Conservation (phyloP, 64 coral and sea anemone species). For the Pachyseris speciosa region DNA sequence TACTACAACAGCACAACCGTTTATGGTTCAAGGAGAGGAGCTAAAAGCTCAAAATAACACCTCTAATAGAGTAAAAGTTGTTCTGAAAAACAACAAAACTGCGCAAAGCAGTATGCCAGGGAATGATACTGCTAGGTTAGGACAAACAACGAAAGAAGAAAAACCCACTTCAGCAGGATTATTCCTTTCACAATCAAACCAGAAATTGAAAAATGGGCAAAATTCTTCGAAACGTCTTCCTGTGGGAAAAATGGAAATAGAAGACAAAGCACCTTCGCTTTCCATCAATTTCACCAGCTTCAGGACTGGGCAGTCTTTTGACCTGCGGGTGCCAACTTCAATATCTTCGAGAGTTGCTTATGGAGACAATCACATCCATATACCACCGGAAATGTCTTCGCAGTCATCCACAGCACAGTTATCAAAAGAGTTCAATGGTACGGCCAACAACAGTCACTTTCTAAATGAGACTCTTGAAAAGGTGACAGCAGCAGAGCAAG, state of each 20-base stretch:
- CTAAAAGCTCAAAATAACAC: neutral
- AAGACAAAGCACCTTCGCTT: constrained; percentile 10
- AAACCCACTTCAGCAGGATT: neutral
- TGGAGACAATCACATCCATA: constrained; percentile 8
- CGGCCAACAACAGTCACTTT: neutral
- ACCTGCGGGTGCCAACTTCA: neutral
- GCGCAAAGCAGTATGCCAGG: neutral
- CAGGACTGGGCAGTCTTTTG: constrained; percentile 12
- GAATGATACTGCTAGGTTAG: neutral
- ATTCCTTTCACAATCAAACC: neutral
- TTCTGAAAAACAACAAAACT: neutral
- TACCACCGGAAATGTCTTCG: neutral
- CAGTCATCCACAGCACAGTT: neutral
- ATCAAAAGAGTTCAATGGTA: neutral
- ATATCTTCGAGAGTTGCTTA: neutral
- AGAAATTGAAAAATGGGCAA: neutral
- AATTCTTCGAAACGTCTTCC: neutral
- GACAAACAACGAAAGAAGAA: neutral
- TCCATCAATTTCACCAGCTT: neutral
- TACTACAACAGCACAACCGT: neutral
- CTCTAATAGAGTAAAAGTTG: neutral
- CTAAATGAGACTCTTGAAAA: neutral
- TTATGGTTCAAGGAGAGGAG: neutral
- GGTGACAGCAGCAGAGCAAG: neutral
- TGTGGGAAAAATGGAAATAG: neutral